Evolutionary conservation across 2,113 vertebrate species (phyloP).

Genomic region (Pachycephala philippinensis): DNA sequence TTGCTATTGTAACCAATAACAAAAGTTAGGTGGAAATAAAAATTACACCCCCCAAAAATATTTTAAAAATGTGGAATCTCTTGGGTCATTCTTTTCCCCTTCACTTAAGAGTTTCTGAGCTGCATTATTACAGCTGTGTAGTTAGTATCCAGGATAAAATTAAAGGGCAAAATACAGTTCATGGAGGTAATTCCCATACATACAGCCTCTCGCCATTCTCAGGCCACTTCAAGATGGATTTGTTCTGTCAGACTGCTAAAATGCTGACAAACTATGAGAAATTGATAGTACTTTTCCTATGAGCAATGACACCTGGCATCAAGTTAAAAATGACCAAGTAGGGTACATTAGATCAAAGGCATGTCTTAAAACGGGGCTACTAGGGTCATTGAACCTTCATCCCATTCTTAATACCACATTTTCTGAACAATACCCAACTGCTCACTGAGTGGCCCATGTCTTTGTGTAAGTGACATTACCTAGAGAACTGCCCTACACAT

Average conservation of each 20-base stretch:
- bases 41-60: neutral
- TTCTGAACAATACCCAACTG: slow-evolving; percentile 7
- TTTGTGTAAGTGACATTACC: neutral
- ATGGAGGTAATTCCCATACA: neutral
- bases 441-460: neutral
- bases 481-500: neutral
- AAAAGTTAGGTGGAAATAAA: slow-evolving; percentile 6
- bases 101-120: neutral
- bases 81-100: neutral
- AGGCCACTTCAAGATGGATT: neutral
- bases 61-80: neutral
- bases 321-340: neutral
- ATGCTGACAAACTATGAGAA: neutral
- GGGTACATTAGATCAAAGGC: neutral
- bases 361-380: neutral
- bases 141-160: neutral
- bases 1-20: neutral
- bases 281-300: neutral
- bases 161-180: neutral
- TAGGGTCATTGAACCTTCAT: neutral
- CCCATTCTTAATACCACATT: neutral
- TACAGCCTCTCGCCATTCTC: neutral
- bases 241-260: neutral
- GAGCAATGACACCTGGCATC: neutral
- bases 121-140: neutral